Base-by-base conservation (phyloP, 2,113 vertebrate species). In the Gobius niger region DNA sequence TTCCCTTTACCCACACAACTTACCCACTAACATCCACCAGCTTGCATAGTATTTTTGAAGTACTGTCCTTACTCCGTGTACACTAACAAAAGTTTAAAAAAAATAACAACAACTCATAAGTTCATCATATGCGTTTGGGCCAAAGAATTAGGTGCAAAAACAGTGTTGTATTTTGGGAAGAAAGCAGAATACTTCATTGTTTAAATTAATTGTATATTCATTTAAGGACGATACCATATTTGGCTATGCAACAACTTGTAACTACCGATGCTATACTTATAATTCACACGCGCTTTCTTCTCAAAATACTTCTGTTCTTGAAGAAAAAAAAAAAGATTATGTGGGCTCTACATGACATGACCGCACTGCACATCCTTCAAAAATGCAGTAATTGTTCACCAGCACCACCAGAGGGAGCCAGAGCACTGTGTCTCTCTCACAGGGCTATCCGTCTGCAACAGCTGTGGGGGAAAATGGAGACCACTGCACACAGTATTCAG, bases 31-130 rank as follows among this genome's bases (percentile, higher is more conserved):
- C 63, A 73, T 84, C 51, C 81, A 82, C 9, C 19, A 49, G 44
- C 52, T 68, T 77, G 76, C 18, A 66, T 44, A 60, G 54, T 13
- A 63, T 47, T 0, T 7, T 73, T 72, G 84, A 59, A 63, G 65
- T 71, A 76, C 82, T 85, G 70, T 64, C 77, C 70, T 16, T 61
- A 78, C 68, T 73, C 77, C 68, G 57, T 77, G 81, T 84, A 91
- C 91, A 92, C 91, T 92, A 92, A 91, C 81, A 62, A 61, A 47
- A 68, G 75, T n/a, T n/a, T n/a, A 61, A 71, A 69, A 34, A 74
- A 81, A 61, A 56, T 56, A 34, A 2, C 24, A 34, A 34, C 24
- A 34, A 53, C 51, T 61, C 81, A 80, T 77, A 63, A 57, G 51
- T 57, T 19, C 13, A 68, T 74, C 68, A 49, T n/a, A n/a, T 44